Conservation (phyloP, 1,140 invertebrate species). For the Neodiprion pinetum region DNA sequence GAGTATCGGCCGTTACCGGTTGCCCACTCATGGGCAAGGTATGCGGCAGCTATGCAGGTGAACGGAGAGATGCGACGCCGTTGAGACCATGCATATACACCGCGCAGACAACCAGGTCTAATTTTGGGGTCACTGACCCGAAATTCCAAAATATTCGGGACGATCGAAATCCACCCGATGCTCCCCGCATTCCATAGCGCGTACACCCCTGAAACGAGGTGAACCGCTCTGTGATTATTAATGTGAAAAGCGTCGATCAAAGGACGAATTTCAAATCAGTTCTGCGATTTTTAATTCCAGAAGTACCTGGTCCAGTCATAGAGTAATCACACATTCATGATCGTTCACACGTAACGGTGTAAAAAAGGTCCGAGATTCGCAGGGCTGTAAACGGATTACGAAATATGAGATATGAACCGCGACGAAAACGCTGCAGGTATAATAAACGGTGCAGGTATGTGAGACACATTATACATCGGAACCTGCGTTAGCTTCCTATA, state of each 20-base stretch:
- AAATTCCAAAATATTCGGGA: background rate
- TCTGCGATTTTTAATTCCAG: no score
- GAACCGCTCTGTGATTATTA: background rate
- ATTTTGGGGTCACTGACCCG: background rate
- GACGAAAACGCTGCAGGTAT: background rate
- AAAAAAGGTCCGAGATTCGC: no score
- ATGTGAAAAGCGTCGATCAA: background rate
- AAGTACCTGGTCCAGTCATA: no score
- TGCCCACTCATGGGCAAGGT: background rate
- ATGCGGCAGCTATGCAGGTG: slow-evolving; percentile 6
- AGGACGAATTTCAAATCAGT: no score
- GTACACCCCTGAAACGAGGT: background rate
- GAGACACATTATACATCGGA: background rate
- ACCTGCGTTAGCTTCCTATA: no score
- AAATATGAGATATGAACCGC: background rate
- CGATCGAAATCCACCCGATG: background rate
- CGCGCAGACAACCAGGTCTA: background rate
- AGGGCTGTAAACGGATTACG: background rate
- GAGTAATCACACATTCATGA: no score
- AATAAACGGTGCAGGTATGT: background rate
- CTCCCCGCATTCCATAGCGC: background rate
- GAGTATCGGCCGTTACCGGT: background rate
- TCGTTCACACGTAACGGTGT: no score
- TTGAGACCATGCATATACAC: background rate
- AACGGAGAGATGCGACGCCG: background rate